phyloP scores from a whole-genome alignment of 2,797 vertebrate genomes.

The Argyrosomus regius region DNA sequence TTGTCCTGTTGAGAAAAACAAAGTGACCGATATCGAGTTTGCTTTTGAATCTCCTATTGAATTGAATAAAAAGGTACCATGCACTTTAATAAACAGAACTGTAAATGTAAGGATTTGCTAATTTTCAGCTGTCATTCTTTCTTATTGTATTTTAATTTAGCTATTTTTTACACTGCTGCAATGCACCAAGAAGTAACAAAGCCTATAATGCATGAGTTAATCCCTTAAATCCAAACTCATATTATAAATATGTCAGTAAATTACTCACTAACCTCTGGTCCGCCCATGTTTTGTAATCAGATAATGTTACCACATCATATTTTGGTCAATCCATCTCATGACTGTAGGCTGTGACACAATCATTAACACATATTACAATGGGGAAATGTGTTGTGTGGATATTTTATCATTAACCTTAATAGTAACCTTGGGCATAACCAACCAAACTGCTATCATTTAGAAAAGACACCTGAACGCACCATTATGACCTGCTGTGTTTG shows the following conservation, averaged over 20 bases:
- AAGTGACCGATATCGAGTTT: not conserved
- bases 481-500: slow-evolving; percentile 1
- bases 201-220: not conserved
- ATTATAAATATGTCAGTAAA: not conserved
- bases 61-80: not conserved
- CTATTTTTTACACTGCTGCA: not conserved
- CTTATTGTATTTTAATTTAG: not conserved
- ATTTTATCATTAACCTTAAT: not conserved
- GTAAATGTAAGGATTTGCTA: not conserved
- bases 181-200: not conserved
- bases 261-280: not conserved
- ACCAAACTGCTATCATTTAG: not conserved
- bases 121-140: not conserved
- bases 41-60: no score
- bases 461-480: not conserved
- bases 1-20: not conserved
- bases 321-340: not conserved
- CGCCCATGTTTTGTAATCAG: not conserved
- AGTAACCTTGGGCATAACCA: not conserved
- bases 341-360: not conserved
- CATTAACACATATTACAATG: not conserved
- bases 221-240: not conserved
- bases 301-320: not conserved
- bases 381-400: not conserved
- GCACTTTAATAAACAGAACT: not conserved